A percentile compares a stretch with the other conserved stretches of the same genome.
These are phyloP conservation scores for Rhabditophanes sp. DNA, from an alignment of 2,888 invertebrate genomes.

Conservation along the genomic window DNA sequence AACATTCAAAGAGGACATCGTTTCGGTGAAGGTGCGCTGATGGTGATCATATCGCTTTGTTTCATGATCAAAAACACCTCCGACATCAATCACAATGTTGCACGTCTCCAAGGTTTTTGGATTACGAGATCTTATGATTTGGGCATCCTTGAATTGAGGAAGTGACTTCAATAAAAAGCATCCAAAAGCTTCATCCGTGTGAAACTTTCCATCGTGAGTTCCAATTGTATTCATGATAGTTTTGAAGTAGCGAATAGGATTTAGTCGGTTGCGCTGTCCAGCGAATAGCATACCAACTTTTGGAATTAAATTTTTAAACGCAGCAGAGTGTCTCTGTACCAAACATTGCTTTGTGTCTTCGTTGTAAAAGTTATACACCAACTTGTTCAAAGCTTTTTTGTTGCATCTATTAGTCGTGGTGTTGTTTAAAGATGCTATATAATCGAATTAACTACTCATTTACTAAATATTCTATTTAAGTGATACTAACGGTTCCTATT, in stretches of 20 bases:
- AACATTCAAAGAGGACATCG: constrained; percentile 39
- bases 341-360: too few relatives aligned
- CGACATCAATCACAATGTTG: constrained; percentile 88
- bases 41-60: constrained; percentile 79
- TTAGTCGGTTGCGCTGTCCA: too few relatives aligned
- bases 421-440: too few relatives aligned
- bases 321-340: too few relatives aligned
- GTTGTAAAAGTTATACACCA: too few relatives aligned
- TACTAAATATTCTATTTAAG: too few relatives aligned
- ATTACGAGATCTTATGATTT: constrained; percentile 58
- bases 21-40: constrained; percentile 53
- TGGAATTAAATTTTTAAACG: too few relatives aligned
- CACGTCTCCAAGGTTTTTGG: constrained; percentile 57
- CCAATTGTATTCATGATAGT: constrained; percentile 44
- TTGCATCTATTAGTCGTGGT: too few relatives aligned
- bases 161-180: constrained; percentile 72
- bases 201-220: constrained; percentile 56
- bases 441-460: too few relatives aligned
- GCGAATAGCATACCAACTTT: too few relatives aligned
- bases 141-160: constrained; percentile 63
- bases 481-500: too few relatives aligned
- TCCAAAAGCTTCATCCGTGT: constrained; percentile 85
- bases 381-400: too few relatives aligned
- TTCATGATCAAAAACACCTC: constrained; percentile 63
- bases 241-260: neutral